Base-by-base conservation (phyloP, 2,888 invertebrate genomes). In the Philereme vetulata region DNA sequence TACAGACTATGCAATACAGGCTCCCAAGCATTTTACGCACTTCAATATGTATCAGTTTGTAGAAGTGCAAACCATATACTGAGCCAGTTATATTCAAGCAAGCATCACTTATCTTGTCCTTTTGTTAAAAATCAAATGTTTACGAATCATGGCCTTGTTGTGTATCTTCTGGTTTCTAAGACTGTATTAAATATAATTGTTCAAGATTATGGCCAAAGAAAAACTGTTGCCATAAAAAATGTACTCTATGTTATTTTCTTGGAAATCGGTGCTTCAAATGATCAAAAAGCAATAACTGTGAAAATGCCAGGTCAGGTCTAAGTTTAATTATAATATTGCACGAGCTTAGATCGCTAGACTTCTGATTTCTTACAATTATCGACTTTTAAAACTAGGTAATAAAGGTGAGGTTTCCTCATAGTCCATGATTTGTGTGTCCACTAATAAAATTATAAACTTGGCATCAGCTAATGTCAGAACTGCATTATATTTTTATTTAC, bases 171-270 rank as follows among this genome's bases (percentile, higher is more conserved):
- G 51, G 56, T 49, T 51, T 51, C 11, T 57, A 65, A 63, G 65
- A 64, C 64, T 63, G 56, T 56, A 58, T 49, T 8, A 46, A 5
- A 50, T 56, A 43, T 33, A 60, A 53, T 56, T 60, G 55, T 65
- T 67, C 53, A 60, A 62, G 60, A 56, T 54, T 43, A 60, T 51
- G 64, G 65, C 67, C 69, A 69, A 69, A 69, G 67, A 69, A 51
- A 40, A 54, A 56, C 40, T 51, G 35, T 46, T 60, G 62, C 63
- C 63, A 66, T 69, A 51, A 9, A 56, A 50, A 53, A 55, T 38
- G 8, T 38, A 33, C 35, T 34, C 9, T 51, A 4, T 48, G 43
- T 57, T 38, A 56, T 51, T 42, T 56, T 47, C 4, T 51, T 35
- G 34, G 10, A 51, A 44, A 48, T 48, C n/a, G 35, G 48, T 36